Conservation (phyloP, 2,888 invertebrate species). For the Agrochola lota region DNA sequence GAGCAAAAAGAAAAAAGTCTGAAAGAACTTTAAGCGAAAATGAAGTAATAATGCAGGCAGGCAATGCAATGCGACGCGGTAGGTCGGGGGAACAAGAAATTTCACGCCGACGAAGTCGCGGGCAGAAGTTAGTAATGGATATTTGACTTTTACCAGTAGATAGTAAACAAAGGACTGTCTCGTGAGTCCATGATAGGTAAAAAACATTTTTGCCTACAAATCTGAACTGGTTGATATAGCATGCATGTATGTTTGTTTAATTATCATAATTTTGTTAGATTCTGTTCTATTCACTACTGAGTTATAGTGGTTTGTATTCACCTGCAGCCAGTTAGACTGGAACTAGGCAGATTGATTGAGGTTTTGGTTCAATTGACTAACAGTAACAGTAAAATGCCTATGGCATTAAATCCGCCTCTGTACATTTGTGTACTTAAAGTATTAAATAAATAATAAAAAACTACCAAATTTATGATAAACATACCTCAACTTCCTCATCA, state of each 20-base stretch:
- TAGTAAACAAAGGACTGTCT: background rate
- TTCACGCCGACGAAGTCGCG: background rate
- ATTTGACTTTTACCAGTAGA: background rate
- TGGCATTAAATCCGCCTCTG: too few relatives aligned
- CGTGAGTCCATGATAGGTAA: background rate
- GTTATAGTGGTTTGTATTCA: background rate
- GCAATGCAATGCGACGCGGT: background rate
- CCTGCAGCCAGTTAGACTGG: background rate
- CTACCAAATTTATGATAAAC: background rate
- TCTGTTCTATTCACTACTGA: too few relatives aligned
- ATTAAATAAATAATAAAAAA: background rate
- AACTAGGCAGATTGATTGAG: background rate
- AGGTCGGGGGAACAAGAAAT: background rate
- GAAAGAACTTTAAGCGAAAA: background rate
- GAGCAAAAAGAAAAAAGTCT: background rate
- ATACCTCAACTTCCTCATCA: conserved; percentile 92
- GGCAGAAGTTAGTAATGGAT: background rate
- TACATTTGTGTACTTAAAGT: too few relatives aligned
- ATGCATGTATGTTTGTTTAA: background rate
- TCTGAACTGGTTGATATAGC: background rate
- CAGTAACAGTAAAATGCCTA: background rate
- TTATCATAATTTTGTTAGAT: background rate
- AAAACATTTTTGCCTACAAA: background rate
- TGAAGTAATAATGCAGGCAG: background rate
- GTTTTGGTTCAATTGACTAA: background rate